phyloP scores from a whole-genome alignment of 2,888 invertebrate species.

The Girardia tigrina region DNA sequence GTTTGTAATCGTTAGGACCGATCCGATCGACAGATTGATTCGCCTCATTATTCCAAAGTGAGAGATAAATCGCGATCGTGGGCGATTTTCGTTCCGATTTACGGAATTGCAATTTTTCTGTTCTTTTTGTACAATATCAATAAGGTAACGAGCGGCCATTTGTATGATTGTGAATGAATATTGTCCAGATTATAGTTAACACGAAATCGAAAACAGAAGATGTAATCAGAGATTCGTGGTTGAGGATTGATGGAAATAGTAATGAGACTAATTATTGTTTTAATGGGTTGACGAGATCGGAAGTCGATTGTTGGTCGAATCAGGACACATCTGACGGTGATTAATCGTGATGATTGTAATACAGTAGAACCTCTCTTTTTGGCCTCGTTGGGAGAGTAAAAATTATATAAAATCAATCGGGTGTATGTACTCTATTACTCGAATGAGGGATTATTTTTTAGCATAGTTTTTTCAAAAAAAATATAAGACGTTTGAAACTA shows the following conservation, averaged over 20 bases:
- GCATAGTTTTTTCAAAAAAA: too few relatives aligned
- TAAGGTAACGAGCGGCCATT: too few relatives aligned
- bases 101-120: not conserved
- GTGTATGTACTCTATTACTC: too few relatives aligned
- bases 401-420: too few relatives aligned
- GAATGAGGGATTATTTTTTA: too few relatives aligned
- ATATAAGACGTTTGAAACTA: too few relatives aligned
- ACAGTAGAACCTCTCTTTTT: too few relatives aligned
- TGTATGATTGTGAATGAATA: too few relatives aligned
- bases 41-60: not conserved
- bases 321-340: not conserved
- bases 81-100: not conserved
- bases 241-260: not conserved
- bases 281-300: not conserved
- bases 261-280: not conserved
- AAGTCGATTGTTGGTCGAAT: slow-evolving; percentile 9
- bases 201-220: not conserved
- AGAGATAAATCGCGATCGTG: not conserved
- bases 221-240: not conserved
- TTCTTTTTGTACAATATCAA: not conserved
- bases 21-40: too few relatives aligned
- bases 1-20: too few relatives aligned
- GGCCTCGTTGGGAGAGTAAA: too few relatives aligned
- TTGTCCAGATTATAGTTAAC: not conserved
- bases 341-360: too few relatives aligned